Base-by-base conservation (phyloP, 2,113 vertebrate species). In the Sarotherodon lohbergeri region DNA sequence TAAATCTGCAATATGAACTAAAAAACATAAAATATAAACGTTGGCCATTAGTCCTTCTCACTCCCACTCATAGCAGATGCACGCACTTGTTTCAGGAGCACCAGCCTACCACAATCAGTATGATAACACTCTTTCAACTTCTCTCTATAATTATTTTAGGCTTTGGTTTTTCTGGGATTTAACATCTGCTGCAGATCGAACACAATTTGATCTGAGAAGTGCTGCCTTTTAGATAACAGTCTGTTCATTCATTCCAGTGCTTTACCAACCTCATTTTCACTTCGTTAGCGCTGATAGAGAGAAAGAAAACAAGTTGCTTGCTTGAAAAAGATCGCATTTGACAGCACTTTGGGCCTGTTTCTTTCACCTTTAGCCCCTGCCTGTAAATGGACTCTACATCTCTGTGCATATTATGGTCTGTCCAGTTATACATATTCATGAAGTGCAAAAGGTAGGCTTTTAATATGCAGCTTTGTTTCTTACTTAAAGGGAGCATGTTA, bases 111-210 rank as follows among this genome's bases (percentile, higher is more conserved):
- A 88, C 85, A 80, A 41, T 80, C 54, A 83, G 36, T 89, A 82
- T 52, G 32, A 86, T 68, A 79, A 29, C 73, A 80, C 80, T 59
- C 88, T 88, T 85, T 88, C 59, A 80, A 88, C 86, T 89, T 86
- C 82, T 82, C 80, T 85, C 34, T 24, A 19, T 85, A 82, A 88
- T 90, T 85, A 86, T 87, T 90, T 81, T 36, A 19, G 48, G 24
- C 24, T 84, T 87, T 27, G 88, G 86, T 71, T 76, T 36, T 61
- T 59, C 46, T 41, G 34, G 50, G 73, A 52, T 81, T 82, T 57
- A 78, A 80, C 80, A 81, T 86, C 81, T 90, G 88, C 50, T 71
- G 54, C 54, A 14, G 29, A 57, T 89, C 46, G 68, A 48, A 88
- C 14, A 29, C 39, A 63, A 66, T 90, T 39, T 29, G 63, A 86